phyloP scores from a whole-genome alignment of 2,797 vertebrate genomes.

The Geotrypetes seraphini region DNA sequence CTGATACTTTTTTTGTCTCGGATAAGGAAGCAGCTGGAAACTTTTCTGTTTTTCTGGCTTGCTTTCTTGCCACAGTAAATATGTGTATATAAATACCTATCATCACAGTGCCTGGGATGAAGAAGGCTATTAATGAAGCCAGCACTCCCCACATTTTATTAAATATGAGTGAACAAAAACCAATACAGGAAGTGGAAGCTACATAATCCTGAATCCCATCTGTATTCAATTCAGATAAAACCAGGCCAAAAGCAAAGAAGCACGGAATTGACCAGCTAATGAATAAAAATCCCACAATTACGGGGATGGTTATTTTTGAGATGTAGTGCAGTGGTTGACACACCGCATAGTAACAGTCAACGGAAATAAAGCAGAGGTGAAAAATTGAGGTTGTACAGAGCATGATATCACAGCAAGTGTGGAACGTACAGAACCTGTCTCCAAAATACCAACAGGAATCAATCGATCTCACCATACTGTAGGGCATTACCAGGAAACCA shows the following conservation, averaged over 20 bases:
- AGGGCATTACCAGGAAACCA: conserved; percentile 17
- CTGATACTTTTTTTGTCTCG: conserved; percentile 3
- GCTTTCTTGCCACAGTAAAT: conserved; percentile 24
- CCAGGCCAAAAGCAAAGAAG: conserved; percentile 16
- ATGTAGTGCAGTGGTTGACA: conserved; percentile 21
- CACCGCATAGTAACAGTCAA: conserved; percentile 13
- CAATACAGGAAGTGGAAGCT: conserved; percentile 2
- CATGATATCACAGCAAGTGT: conserved; percentile 17
- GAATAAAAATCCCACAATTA: conserved; percentile 12
- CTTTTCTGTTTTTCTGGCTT: conserved; percentile 6
- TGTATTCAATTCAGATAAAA: conserved; percentile 26
- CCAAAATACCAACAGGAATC: conserved; percentile 23
- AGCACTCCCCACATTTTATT: conserved; percentile 23
- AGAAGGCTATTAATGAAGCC: conserved; percentile 25
- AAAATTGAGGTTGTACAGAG: conserved; percentile 27
- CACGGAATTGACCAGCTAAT: conserved; percentile 13
- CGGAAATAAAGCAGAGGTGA: conserved; percentile 27
- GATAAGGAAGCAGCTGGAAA: background rate
- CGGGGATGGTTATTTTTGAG: conserved; percentile 13
- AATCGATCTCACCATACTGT: conserved; percentile 25
- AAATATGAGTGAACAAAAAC: conserved; percentile 23
- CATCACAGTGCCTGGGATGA: conserved; percentile 23
- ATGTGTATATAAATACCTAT: conserved; percentile 21
- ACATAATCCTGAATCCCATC: conserved; percentile 9
- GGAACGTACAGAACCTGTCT: conserved; percentile 22